phyloP scores from a whole-genome alignment of 2,797 vertebrate genomes.

The Pseudochirops cupreus region DNA sequence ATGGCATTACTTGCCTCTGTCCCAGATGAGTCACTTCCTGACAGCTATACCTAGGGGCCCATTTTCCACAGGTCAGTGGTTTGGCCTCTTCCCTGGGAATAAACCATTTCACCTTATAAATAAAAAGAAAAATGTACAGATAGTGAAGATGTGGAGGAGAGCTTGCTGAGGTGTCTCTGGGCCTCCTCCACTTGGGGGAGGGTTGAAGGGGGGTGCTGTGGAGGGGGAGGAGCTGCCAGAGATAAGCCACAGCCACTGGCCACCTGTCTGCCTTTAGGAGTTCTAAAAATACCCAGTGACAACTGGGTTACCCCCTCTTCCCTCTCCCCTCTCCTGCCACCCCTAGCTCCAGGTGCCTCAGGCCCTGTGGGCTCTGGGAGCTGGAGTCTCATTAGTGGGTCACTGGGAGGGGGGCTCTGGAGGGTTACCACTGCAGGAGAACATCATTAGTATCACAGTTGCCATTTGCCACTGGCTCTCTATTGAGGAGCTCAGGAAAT shows the following conservation, averaged over 20 bases:
- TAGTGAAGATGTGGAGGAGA: not conserved
- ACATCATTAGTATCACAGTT: not conserved
- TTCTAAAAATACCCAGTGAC: slow-evolving; percentile 46
- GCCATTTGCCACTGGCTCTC: not conserved
- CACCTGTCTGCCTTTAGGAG: not conserved
- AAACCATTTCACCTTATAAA: slow-evolving; percentile 47
- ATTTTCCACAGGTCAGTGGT: not conserved
- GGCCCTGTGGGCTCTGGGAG: not conserved
- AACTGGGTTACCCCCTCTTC: not conserved
- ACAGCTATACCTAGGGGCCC: not conserved
- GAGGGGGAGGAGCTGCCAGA: not conserved
- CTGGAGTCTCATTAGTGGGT: not conserved
- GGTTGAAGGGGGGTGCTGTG: rapidly evolving
- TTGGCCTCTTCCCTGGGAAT: slow-evolving; percentile 42
- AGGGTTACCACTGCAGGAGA: not conserved
- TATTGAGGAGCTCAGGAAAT: not conserved
- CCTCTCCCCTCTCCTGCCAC: not conserved
- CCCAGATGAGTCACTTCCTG: not conserved
- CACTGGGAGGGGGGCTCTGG: not conserved
- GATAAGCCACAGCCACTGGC: not conserved
- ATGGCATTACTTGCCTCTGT: not conserved
- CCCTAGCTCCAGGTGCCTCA: not conserved
- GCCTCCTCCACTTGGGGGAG: not conserved
- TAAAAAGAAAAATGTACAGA: slow-evolving; percentile 34
- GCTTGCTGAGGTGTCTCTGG: not conserved